Evolutionary conservation across 2,888 invertebrate genomes (phyloP), one percentile per base, ranked within the genome.

Genomic region (Eupithecia dodoneata): DNA sequence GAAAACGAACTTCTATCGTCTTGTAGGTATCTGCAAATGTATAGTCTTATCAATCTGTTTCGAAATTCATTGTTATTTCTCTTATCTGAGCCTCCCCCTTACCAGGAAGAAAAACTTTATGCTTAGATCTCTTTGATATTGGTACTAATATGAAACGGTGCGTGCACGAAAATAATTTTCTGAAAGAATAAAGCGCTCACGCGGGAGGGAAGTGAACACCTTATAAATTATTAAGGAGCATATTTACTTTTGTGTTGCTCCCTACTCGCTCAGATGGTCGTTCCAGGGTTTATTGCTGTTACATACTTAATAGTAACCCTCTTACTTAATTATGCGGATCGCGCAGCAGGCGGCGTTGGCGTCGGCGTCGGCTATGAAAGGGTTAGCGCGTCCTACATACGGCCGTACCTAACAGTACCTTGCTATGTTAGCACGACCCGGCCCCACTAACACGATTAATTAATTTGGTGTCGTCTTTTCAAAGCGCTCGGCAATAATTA

Each of bases 291-390:
- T 93, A 93, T 93, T 91, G 90, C 92, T 92, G 89, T 90, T 93
- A 92, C 92, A 93, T 93, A 91, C 92, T 92, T 93, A 92, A 93
- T 93, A 91, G 89, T 91, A 91, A 90, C 91, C 92, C 92, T 91
- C 87, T 92, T 93, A 91, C 90, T 94, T 94, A 94, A 94, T 94
- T 94, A 94, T 93, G 91, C 91, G 92, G 88, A 90, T 88, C 89
- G 89, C 87, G 87, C 90, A 76, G 80, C 87, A 84, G 84, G 86
- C 84, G 83, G 85, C 70, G 70, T 81, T 83, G 67, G 85, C 69
- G 69, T 81, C 83, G 45, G 84, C 85, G 84, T 81, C 83, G 81
- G 85, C 84, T 82, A 84, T 83, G 85, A 83, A 90, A 89, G 91
- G 92, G 90, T 90, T 89, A 79, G 83, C 83, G 82, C 85, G 83